Base-by-base conservation (phyloP, 2,113 vertebrate genomes). In the Ageneiosus marmoratus region DNA sequence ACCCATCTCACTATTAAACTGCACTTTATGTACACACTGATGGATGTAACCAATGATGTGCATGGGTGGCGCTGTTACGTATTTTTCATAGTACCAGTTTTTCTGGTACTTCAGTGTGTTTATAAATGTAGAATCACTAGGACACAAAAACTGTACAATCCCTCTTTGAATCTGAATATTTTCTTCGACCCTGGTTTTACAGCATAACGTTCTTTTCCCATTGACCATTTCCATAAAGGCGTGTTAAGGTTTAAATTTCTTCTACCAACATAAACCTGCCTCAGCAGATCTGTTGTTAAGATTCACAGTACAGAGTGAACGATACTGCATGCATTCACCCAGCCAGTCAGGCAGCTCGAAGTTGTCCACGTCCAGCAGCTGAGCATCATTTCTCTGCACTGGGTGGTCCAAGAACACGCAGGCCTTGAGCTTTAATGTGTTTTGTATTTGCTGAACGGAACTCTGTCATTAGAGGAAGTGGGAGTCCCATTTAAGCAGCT, bases 401-500 rank as follows among this genome's bases (percentile, higher is more conserved):
- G 86, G 87, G 85, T 82, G 79, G 83, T 88, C 84, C 48, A 18
- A 8, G 56, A 79, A 83, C 72, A 84, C 50, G 70, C 83, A 76
- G 81, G 83, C 82, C 83, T 44, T 60, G 34, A 80, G 84, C 62
- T 82, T 83, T 85, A 87, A 88, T 87, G 84, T 88, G 85, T 89
- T 86, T 77, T 85, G 86, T 87, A 87, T 88, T 87, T 88, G 78
- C 84, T 46, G 85, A 84, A 63, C 70, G 82, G 86, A 85, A 87
- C 77, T 84, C 86, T 84, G 80, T 90, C 86, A 84, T 90, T 88
- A 88, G 65, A 81, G 67, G 84, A 85, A 88, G 82, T 83, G 83
- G 84, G 86, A 85, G 88, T 84, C 83, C 83, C 88, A 83, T 85
- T 88, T 86, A 79, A 86, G 77, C 77, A 56, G 85, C 86, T 86